Evolutionary conservation across 1,140 invertebrate genomes (phyloP), one percentile per base, ranked within the genome.

Genomic region (Cydia splendana): DNA sequence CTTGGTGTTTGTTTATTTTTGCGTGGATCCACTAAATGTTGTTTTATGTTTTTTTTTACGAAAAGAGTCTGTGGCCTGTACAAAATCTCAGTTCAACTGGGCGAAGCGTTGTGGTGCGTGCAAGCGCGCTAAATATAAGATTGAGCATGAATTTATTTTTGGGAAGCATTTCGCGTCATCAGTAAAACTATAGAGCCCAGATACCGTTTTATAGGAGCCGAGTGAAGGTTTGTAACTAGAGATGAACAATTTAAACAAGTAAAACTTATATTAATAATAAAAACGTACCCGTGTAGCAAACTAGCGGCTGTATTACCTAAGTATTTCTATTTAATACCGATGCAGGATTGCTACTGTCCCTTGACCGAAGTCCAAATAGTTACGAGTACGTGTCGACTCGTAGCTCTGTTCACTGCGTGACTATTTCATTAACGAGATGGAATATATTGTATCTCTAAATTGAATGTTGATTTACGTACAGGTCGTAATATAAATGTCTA

Each of bases 71-170:
- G 87, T 85, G 85, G 88, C 87, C 90, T 85, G 84, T 86, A 87
- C 86, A 88, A 88, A 90, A 88, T 88, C 90, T 86, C 86, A 83
- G 88, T 88, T 88, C 85, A 91, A 92, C 89, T 91, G 87, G 83
- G 86, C 81, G 86, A 79, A 84, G 80, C 81, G 82, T 81, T 84
- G 81, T 80, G 78, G 85, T 87, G 88, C 83, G 88, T 85, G 84
- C 88, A 85, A 85, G 83, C 84, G 89, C 84, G 87, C 92, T 94
- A 94, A 94, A 93, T 93, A 93, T 94, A 94, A 87, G 81, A 90
- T 86, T 87, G 90, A 91, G 92, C 91, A 85, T 91, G 85, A 83
- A 91, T 91, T 90, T 93, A 93, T 93, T 93, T 93, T 92, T 82
- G 89, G 89, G 85, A 79, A 84, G 83, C 84, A 87, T 89, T 91